phyloP scores from a whole-genome alignment of 2,113 vertebrate species.

The Oncorhynchus mykiss region DNA sequence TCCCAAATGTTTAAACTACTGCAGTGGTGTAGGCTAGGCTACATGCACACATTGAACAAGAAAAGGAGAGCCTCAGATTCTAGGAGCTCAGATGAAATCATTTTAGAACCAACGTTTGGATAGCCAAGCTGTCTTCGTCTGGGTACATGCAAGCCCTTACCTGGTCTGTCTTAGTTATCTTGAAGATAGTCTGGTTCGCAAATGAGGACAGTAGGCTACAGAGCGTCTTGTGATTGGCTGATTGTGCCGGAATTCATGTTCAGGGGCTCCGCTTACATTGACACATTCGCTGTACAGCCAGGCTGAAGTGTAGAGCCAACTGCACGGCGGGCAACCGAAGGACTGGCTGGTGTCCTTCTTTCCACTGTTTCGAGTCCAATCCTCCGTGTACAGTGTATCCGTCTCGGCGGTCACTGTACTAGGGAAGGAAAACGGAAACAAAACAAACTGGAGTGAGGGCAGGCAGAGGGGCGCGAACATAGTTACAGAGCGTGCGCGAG shows the following conservation, averaged over 20 bases:
- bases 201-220: constrained; percentile 44
- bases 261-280: constrained; percentile 40
- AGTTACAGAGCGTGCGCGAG: not conserved
- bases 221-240: constrained; percentile 45
- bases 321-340: constrained; percentile 58
- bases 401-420: constrained; percentile 7
- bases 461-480: not conserved
- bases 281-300: constrained; percentile 28
- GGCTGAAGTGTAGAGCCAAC: constrained; percentile 34
- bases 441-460: constrained; percentile 12
- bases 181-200: constrained; percentile 12
- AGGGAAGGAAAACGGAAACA: constrained; percentile 17
- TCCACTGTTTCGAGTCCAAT: constrained; percentile 30
- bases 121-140: too few relatives aligned
- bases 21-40: not conserved
- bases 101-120: too few relatives aligned
- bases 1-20: not conserved
- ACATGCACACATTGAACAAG: too few relatives aligned
- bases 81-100: too few relatives aligned
- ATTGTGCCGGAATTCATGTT: constrained; percentile 43
- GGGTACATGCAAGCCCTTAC: not conserved
- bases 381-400: constrained; percentile 9
- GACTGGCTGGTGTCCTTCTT: constrained; percentile 40
- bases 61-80: too few relatives aligned
- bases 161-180: constrained; percentile 29